Evolutionary conservation across 2,888 invertebrate species (phyloP).

Genomic region (Synergus gifuensis): DNA sequence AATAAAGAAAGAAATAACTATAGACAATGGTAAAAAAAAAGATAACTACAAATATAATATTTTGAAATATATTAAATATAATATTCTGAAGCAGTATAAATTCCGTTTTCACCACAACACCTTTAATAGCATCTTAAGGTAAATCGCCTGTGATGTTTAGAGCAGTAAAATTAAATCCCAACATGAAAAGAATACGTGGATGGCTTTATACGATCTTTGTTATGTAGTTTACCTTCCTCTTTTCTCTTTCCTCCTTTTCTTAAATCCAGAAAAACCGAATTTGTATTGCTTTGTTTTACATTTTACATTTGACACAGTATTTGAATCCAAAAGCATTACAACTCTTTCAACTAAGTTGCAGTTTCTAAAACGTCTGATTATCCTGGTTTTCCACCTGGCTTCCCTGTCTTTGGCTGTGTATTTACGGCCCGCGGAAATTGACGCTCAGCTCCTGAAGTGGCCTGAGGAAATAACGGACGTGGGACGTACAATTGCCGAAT

Average conservation of each 20-base stretch:
- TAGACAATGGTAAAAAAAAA: too few species aligned
- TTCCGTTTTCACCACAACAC: background rate
- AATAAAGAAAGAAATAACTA: too few species aligned
- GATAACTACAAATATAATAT: too few species aligned
- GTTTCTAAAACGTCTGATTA: slow-evolving; percentile 93
- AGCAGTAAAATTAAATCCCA: background rate
- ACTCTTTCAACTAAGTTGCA: slow-evolving; percentile 84
- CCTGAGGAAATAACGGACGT: slow-evolving; percentile 80
- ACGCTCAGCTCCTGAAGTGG: slow-evolving; percentile 79
- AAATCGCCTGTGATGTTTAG: background rate
- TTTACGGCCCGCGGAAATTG: slow-evolving; percentile 86
- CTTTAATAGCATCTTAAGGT: background rate
- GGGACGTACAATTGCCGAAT: slow-evolving; percentile 81
- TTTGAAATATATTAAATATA: too few species aligned
- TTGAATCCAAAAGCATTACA: background rate
- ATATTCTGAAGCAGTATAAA: too few species aligned
- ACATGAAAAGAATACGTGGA: background rate
- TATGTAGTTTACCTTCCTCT: background rate
- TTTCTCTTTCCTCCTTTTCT: background rate
- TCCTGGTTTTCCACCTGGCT: slow-evolving; percentile 92
- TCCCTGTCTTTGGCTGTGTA: slow-evolving; percentile 95
- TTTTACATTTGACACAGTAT: background rate
- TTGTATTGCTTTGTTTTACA: background rate
- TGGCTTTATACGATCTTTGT: background rate
- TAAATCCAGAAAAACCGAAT: background rate